Evolutionary conservation across 2,888 invertebrate genomes (phyloP), one percentile per base, ranked within the genome.

Genomic region (Operophtera brumata): DNA sequence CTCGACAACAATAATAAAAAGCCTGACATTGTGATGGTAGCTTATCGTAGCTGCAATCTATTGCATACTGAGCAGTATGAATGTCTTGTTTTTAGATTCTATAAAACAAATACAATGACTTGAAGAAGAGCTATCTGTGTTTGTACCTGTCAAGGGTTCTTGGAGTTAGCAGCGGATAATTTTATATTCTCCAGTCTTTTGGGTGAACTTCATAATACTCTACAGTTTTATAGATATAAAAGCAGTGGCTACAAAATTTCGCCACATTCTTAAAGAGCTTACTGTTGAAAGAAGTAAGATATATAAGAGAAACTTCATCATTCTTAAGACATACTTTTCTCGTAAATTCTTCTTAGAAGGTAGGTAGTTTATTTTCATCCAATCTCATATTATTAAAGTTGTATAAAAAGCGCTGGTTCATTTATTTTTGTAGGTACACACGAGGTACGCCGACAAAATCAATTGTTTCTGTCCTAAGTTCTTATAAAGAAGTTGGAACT

Each of bases 401-500:
- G 20, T 41, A 32, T 20, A 47, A 20, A 9, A 41, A 13, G 13
- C 3, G 10, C 26, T 41, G 10, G 8, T 30, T 50, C 20, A 35
- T 47, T 44, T 55, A 47, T 43, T 45, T 32, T 37, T 35, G 20
- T 20, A 20, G 4, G 20, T 20, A 20, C 20, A 2, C 9, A 30
- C 36, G 26, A 6, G 35, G 14, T 52, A 54, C 40, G 53, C 58
- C 57, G 63, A 64, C 59, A 64, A 62, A 74, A 71, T 67, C 66
- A 71, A 71, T 73, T 67, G 69, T 66, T 68, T 62, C 58, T 64
- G 67, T 69, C 65, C 62, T 67, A 73, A 78, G 71, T 67, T 71
- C 67, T 70, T 63, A 55, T 67, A 71, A 70, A 71, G 67, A 73
- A 79, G 73, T 65, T 78, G 70, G 49, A 54, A 63, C 68, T 69